phyloP scores from a whole-genome alignment of 2,113 vertebrate species.

The Aldabrachelys gigantea region DNA sequence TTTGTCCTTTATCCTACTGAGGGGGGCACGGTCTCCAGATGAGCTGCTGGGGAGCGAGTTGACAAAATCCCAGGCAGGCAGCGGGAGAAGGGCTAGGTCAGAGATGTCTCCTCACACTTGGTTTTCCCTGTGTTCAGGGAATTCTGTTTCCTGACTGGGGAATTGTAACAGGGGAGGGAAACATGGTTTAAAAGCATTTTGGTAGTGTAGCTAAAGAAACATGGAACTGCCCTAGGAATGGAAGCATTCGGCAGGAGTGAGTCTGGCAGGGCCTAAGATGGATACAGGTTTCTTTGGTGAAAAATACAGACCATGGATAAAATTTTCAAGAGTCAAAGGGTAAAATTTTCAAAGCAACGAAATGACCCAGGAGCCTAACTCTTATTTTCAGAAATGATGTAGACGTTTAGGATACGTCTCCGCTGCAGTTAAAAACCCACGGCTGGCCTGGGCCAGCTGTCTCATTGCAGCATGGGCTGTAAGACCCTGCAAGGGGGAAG shows the following conservation, averaged over 20 bases:
- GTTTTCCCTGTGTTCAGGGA: neutral
- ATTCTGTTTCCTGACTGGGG: no score
- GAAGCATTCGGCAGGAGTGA: no score
- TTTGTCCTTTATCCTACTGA: neutral
- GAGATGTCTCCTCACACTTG: neutral
- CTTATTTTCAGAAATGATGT: neutral
- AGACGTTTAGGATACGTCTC: neutral
- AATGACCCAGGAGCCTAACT: neutral
- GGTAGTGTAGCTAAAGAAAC: no score
- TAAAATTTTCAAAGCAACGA: no score
- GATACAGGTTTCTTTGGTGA: no score
- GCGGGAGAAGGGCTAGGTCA: fast-evolving
- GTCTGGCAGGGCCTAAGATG: no score
- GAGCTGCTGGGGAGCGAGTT: neutral
- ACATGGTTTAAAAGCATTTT: no score
- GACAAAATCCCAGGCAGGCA: neutral
- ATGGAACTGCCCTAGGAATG: no score
- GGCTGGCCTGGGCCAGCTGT: neutral
- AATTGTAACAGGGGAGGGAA: no score
- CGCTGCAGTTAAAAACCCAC: neutral
- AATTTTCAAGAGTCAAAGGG: no score
- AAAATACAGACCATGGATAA: no score
- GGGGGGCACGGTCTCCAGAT: no score
- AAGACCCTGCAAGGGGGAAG: neutral
- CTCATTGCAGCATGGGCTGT: neutral